These are phyloP conservation scores for Saccopteryx bilineata DNA, from an alignment of 2,113 vertebrate genomes.

Conservation along the genomic window DNA sequence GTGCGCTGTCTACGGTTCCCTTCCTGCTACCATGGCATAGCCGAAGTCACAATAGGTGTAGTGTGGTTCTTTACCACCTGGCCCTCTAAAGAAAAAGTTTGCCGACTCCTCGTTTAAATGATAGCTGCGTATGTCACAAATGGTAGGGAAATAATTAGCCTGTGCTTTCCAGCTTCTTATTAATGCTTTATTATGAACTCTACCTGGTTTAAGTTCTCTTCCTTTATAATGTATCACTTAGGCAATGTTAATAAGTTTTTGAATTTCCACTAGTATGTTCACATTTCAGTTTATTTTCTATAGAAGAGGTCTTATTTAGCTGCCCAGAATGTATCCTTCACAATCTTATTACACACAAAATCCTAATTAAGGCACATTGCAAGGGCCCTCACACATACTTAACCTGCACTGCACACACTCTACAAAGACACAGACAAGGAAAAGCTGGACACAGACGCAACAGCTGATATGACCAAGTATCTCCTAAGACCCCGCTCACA, in stretches of 20 bases:
- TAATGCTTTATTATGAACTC: constrained; percentile 56
- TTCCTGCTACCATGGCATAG: background rate
- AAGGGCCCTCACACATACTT: constrained; percentile 8
- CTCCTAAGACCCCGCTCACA: background rate
- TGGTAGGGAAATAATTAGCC: constrained; percentile 42
- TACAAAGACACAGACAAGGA: constrained; percentile 49
- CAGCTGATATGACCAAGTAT: constrained; percentile 13
- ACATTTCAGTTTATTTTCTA: constrained; percentile 62
- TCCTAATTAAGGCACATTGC: constrained; percentile 57
- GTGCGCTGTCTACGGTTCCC: background rate
- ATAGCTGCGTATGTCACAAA: constrained; percentile 38
- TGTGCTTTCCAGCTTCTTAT: constrained; percentile 27
- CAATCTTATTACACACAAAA: constrained; percentile 66
- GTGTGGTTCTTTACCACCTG: background rate
- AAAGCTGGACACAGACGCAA: constrained; percentile 37
- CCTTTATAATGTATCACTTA: constrained; percentile 57
- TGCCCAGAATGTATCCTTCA: constrained; percentile 44
- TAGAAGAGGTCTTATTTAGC: constrained; percentile 25
- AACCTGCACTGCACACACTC: background rate
- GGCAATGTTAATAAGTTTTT: constrained; percentile 42
- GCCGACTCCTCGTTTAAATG: constrained; percentile 8
- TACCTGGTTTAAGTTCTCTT: constrained; percentile 7
- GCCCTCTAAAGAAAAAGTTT: constrained; percentile 14
- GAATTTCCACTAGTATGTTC: constrained; percentile 48
- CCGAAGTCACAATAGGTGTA: background rate